phyloP scores from a whole-genome alignment of 1,140 invertebrate species.

The Zelostemma sp. region DNA sequence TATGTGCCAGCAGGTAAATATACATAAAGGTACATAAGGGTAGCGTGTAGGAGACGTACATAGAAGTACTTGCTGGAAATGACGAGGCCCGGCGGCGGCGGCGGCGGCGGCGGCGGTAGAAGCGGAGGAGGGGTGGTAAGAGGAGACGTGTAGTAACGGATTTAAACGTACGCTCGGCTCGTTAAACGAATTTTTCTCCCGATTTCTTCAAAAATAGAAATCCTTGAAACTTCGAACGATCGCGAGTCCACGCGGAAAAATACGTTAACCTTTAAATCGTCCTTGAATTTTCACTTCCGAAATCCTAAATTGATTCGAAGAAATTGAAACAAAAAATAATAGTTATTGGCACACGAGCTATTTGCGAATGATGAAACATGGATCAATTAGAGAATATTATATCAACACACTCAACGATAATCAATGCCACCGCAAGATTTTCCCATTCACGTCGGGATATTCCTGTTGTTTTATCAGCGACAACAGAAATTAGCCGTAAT shows the following conservation, averaged over 20 bases:
- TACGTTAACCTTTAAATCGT: too few species aligned
- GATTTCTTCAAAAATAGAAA: conserved; percentile 21
- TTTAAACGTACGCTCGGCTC: conserved; percentile 46
- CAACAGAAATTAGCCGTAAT: background rate
- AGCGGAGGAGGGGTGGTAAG: conserved; percentile 49
- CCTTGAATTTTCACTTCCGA: background rate
- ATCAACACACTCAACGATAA: conserved; percentile 15
- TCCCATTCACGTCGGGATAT: conserved; percentile 15
- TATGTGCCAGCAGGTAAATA: conserved; percentile 49
- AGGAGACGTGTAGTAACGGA: conserved; percentile 38
- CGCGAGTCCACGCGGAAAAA: too few species aligned
- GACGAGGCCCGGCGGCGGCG: conserved; percentile 60
- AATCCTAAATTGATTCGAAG: too few species aligned
- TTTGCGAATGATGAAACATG: conserved; percentile 15
- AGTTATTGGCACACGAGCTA: too few species aligned
- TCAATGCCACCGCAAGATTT: conserved; percentile 22
- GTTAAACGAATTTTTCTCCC: conserved; percentile 42
- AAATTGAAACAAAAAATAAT: too few species aligned
- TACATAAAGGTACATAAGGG: conserved; percentile 51
- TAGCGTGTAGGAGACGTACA: conserved; percentile 68
- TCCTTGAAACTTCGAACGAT: background rate
- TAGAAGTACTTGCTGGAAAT: conserved; percentile 69
- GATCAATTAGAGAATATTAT: conserved; percentile 34
- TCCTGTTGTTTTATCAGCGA: conserved; percentile 12
- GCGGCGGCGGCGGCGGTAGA: background rate